Evolutionary conservation across 2,797 vertebrate genomes (phyloP).

Genomic region (Sardinella longiceps): DNA sequence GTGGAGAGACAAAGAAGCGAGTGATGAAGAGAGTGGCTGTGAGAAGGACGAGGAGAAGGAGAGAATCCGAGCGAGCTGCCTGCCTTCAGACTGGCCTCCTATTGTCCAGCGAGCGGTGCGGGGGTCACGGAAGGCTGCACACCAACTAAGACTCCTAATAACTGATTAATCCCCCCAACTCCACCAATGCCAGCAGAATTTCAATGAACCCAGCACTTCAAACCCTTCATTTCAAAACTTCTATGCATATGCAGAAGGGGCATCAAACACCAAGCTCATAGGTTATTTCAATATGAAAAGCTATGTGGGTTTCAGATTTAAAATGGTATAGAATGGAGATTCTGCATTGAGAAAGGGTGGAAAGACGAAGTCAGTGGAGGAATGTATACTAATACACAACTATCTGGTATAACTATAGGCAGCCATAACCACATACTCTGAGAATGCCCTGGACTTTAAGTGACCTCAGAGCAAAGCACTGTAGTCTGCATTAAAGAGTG

Average conservation of each 20-base stretch:
- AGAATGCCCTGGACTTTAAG: not conserved
- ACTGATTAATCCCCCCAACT: constrained; percentile 61
- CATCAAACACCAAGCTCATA: not conserved
- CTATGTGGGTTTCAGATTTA: not conserved
- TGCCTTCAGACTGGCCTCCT: constrained; percentile 37
- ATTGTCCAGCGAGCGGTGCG: constrained; percentile 53
- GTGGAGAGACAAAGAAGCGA: not conserved
- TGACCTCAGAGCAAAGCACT: not conserved
- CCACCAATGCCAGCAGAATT: constrained; percentile 49
- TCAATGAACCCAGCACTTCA: constrained; percentile 39
- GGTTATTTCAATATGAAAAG: not conserved
- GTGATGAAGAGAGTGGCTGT: not conserved
- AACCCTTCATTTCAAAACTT: constrained; percentile 6
- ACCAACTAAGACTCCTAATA: constrained; percentile 56
- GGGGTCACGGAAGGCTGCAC: constrained; percentile 54
- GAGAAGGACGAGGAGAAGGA: constrained; percentile 22
- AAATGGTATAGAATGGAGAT: not conserved
- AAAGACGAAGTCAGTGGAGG: not conserved
- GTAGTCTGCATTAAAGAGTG: not conserved
- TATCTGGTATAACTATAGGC: not conserved
- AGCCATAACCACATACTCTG: not conserved
- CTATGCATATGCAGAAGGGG: not conserved
- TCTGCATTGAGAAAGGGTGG: not conserved
- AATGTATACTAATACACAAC: not conserved
- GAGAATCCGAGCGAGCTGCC: constrained; percentile 23